Evolutionary conservation across 2,888 invertebrate species (phyloP).

Genomic region (Urechis unicinctus): DNA sequence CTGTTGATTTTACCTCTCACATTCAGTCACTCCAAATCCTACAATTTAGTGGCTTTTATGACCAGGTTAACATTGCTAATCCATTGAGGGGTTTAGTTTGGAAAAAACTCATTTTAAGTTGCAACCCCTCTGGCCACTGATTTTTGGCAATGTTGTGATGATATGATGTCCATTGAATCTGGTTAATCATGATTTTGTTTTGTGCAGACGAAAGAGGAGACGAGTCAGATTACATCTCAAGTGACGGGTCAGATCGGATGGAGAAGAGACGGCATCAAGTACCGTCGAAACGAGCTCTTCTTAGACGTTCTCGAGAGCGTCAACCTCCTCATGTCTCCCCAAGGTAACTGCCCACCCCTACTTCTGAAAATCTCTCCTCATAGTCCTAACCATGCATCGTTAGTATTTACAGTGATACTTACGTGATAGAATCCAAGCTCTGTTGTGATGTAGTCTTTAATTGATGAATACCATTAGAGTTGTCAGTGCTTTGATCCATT

Average conservation of each 20-base stretch:
- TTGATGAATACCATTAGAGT: too few species aligned
- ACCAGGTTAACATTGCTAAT: too few species aligned
- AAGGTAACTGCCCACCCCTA: conserved; percentile 61
- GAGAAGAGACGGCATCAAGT: conserved; percentile 98
- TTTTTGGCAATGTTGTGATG: background rate
- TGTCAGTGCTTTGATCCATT: too few species aligned
- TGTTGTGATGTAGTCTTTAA: too few species aligned
- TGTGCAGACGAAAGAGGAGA: conserved; percentile 94
- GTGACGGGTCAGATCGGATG: conserved; percentile 97
- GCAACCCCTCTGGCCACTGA: too few species aligned
- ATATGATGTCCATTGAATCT: background rate
- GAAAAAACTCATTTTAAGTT: background rate
- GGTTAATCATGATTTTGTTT: conserved; percentile 1
- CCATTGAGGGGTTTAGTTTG: background rate
- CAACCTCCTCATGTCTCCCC: conserved; percentile 98
- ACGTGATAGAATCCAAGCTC: too few species aligned
- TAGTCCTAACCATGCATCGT: background rate
- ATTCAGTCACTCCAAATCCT: too few species aligned
- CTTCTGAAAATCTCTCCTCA: background rate
- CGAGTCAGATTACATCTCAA: conserved; percentile 97
- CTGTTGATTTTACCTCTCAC: too few species aligned
- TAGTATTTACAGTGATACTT: background rate
- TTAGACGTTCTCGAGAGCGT: conserved; percentile 98
- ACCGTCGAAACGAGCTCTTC: conserved; percentile 95
- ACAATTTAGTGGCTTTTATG: too few species aligned